A percentile compares a stretch with the other conserved stretches of the same genome.
phyloP scores from a whole-genome alignment of 2,888 invertebrate genomes.

The Standfussiana lucernea region DNA sequence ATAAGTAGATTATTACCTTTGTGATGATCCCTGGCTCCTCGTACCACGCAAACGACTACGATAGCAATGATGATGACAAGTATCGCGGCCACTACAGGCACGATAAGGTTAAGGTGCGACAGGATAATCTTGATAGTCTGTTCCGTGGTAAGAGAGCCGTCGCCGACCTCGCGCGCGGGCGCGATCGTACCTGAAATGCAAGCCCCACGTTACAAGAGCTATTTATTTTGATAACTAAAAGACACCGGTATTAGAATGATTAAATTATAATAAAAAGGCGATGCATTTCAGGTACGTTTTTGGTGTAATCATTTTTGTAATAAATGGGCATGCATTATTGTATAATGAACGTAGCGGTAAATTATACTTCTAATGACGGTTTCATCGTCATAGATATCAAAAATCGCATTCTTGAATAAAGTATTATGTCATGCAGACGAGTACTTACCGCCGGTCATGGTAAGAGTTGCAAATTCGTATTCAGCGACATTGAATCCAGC shows the following conservation, averaged over 20 bases:
- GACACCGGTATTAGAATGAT: conserved; percentile 40
- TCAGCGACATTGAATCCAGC: conserved; percentile 98
- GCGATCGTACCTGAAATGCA: conserved; percentile 98
- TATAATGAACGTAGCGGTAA: conserved; percentile 17
- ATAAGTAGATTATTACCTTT: conserved; percentile 92
- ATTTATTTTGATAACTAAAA: conserved; percentile 48
- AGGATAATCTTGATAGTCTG: conserved; percentile 96
- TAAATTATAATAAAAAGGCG: conserved; percentile 73
- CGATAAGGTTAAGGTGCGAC: conserved; percentile 97
- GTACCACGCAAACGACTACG: conserved; percentile 97
- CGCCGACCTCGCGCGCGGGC: conserved; percentile 94
- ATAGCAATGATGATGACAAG: conserved; percentile 98
- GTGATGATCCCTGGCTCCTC: conserved; percentile 95
- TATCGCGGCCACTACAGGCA: conserved; percentile 97
- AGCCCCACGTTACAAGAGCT: conserved; percentile 71
- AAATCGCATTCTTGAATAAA: neutral
- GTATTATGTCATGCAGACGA: neutral
- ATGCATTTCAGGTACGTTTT: conserved; percentile 89
- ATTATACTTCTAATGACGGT: neutral
- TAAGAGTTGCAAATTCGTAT: conserved; percentile 98
- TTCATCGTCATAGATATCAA: conserved; percentile 10
- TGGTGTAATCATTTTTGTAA: conserved; percentile 14
- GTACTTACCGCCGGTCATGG: conserved; percentile 96
- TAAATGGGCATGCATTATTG: conserved; percentile 18
- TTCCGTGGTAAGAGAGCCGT: conserved; percentile 93